Base-by-base conservation (phyloP, 2,113 vertebrate species). In the Cavia porcellus region DNA sequence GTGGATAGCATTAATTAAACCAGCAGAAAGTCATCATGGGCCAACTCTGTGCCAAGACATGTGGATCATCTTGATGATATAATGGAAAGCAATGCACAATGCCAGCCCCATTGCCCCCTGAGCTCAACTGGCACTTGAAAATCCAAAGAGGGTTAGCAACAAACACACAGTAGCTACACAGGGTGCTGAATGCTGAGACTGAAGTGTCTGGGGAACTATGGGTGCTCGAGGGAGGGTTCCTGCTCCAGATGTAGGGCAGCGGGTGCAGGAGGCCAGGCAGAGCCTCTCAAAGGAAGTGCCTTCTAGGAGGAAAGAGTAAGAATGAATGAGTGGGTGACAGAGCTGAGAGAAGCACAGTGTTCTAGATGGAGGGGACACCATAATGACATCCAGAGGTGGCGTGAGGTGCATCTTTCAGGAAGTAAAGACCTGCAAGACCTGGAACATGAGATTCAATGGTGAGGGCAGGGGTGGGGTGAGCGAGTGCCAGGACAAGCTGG, bases 161-260 rank as follows among this genome's bases (percentile, higher is more conserved):
- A 25, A n/a, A 45, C 5, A 42, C 64, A 24, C 59, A 32, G 14
- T 17, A 13, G 61, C 32, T 5, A 7, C 38, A 32, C 19, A 17
- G 20, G 66, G 5, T 3, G 1, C 38, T 30, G 11, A 30, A 28
- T 64, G 7, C 66, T 55, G 72, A 80, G 38, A 74, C 2, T 4
- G 47, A 35, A 47, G 42, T 38, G 52, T 28, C 11, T 0, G 19
- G 35, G 11, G 35, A 5, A 3, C 5, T 1, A 0, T 1, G 32
- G 0, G 6, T 47, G 7, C 45, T 72, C 94, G 2, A 14, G 77
- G 66, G 59, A 12, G n/a, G 19, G 12, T 6, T 24, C 22, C 1
- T 5, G 38, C 20, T 45, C 45, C 10, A 3, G 2, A 28, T n/a
- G 11, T 7, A 20, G n/a, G 14, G 12, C 10, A 9, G 66, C 2